phyloP scores from a whole-genome alignment of 2,113 vertebrate genomes.

The Gadus chalcogrammus region DNA sequence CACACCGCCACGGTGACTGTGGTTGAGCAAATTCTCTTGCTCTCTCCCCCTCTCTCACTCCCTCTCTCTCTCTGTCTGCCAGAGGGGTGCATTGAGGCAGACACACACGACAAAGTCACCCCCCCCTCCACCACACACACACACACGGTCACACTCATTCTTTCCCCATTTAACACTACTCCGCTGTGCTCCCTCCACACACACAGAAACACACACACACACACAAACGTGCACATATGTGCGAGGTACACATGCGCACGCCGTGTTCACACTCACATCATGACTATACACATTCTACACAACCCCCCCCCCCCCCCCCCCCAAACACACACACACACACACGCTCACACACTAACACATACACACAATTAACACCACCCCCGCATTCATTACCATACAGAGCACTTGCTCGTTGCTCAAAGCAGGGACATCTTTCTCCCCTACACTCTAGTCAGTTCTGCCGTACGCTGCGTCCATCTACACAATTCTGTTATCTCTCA shows the following conservation, averaged over 20 bases:
- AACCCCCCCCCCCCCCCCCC: slow-evolving; percentile 21
- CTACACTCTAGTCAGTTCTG: slow-evolving; percentile 4
- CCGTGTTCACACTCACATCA: slow-evolving; percentile 19
- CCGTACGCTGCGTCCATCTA: slow-evolving; percentile 11
- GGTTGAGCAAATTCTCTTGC: slow-evolving; percentile 18
- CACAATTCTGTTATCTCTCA: slow-evolving; percentile 5
- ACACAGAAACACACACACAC: slow-evolving; percentile 24
- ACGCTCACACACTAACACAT: slow-evolving; percentile 16
- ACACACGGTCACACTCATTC: slow-evolving; percentile 16
- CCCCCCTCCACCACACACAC: slow-evolving; percentile 36
- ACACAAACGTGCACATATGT: slow-evolving; percentile 35
- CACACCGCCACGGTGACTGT: slow-evolving; percentile 48
- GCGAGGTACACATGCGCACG: neutral
- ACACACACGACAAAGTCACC: slow-evolving; percentile 43
- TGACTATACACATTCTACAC: slow-evolving; percentile 23
- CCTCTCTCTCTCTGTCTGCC: slow-evolving; percentile 38
- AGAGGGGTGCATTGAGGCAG: slow-evolving; percentile 63
- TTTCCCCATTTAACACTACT: slow-evolving; percentile 47
- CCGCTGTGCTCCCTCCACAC: slow-evolving; percentile 37
- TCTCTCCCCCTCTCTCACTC: slow-evolving; percentile 34
- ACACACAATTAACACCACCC: slow-evolving; percentile 48
- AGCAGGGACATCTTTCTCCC: slow-evolving; percentile 39
- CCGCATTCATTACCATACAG: slow-evolving; percentile 49
- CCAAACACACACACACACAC: slow-evolving; percentile 1
- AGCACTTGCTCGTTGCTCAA: neutral